phyloP scores from a whole-genome alignment of 2,797 vertebrate genomes.

The Etheostoma perlongum region DNA sequence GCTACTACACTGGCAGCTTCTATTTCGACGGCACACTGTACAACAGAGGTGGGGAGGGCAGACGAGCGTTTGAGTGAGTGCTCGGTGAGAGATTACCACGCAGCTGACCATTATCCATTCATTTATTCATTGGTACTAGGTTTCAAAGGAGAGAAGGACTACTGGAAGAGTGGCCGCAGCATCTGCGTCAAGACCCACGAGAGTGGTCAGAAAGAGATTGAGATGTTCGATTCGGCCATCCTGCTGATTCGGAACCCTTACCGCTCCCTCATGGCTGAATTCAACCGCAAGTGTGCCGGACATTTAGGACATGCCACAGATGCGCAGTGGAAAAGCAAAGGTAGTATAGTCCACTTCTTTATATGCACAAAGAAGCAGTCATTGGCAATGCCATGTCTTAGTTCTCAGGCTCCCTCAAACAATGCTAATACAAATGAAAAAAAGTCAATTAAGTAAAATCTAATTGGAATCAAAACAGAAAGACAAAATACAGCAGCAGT shows the following conservation, averaged over 20 bases:
- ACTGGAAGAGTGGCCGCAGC: constrained; percentile 95
- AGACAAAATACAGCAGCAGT: neutral
- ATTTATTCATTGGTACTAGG: constrained; percentile 80
- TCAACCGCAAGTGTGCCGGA: constrained; percentile 97
- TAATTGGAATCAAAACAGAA: neutral
- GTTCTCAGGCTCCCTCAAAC: neutral
- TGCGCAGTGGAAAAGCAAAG: constrained; percentile 94
- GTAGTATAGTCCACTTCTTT: constrained; percentile 56
- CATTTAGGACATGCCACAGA: constrained; percentile 96
- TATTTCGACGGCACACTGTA: constrained; percentile 97
- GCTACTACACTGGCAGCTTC: constrained; percentile 97
- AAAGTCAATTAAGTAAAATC: neutral
- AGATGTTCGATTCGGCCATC: constrained; percentile 95
- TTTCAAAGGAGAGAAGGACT: constrained; percentile 98
- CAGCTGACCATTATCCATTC: constrained; percentile 27
- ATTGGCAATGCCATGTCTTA: neutral
- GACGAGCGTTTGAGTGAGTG: constrained; percentile 4
- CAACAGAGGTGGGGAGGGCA: constrained; percentile 89
- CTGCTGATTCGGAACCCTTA: constrained; percentile 96
- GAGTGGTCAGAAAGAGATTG: constrained; percentile 93
- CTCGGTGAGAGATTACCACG: constrained; percentile 5
- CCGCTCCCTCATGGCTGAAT: constrained; percentile 94
- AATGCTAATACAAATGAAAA: neutral
- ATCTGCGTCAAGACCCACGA: constrained; percentile 98
- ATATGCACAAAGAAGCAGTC: neutral